Percentiles rank a stretch among this genome's conserved stretches.
Conservation (phyloP, 2,797 vertebrate species). For the Pteronotus mesoamericanus region DNA sequence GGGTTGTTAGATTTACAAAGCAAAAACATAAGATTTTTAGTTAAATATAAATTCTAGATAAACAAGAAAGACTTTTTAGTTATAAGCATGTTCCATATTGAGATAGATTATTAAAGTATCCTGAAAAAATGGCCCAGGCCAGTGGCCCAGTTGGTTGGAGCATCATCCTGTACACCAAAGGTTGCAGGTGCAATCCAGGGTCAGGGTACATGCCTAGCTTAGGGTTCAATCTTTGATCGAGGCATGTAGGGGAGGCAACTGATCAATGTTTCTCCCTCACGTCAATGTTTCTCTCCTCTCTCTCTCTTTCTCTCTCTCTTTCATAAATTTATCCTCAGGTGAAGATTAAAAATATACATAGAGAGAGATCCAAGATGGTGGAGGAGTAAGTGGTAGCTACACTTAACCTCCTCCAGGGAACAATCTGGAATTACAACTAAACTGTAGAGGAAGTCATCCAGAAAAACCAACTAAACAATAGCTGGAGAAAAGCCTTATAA, state of each 20-base stretch:
- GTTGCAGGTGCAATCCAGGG: neutral
- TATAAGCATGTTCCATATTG: neutral
- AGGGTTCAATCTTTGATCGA: neutral
- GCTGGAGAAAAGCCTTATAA: too few species aligned
- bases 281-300: neutral
- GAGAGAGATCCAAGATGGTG: too few species aligned
- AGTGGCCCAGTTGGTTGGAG: neutral
- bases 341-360: neutral
- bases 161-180: neutral
- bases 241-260: neutral
- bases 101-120: conserved; percentile 24
- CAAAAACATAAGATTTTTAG: neutral
- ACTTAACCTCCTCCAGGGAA: too few species aligned
- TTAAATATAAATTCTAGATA: conserved; percentile 29
- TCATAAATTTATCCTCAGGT: neutral
- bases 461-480: too few species aligned
- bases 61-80: neutral
- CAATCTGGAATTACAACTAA: too few species aligned
- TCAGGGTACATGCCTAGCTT: neutral
- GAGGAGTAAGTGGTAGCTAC: too few species aligned
- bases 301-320: neutral
- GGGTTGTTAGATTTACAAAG: neutral
- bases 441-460: too few species aligned
- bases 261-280: neutral
- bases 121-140: neutral